Percentiles rank a stretch among this genome's conserved stretches.
phyloP scores from a whole-genome alignment of 2,797 vertebrate genomes.

The Rhinatrema bivittatum region DNA sequence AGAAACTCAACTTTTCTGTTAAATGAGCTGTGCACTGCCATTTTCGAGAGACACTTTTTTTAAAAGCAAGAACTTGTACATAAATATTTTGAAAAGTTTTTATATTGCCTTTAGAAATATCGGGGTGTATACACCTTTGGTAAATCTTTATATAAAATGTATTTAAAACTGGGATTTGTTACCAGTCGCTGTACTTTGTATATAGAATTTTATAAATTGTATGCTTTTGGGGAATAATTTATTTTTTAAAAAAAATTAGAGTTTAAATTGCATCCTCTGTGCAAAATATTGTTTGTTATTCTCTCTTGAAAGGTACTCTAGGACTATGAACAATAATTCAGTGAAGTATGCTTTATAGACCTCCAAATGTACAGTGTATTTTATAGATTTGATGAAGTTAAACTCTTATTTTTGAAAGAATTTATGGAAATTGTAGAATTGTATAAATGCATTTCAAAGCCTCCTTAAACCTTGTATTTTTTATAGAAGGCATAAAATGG shows the following conservation, averaged over 20 bases:
- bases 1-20: constrained; percentile 68
- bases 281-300: constrained; percentile 32
- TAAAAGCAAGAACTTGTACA: constrained; percentile 55
- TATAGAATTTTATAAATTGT: constrained; percentile 78
- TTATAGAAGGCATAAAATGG: constrained; percentile 80
- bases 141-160: constrained; percentile 69
- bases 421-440: constrained; percentile 85
- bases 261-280: constrained; percentile 48
- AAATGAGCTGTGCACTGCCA: constrained; percentile 84
- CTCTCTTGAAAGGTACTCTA: constrained; percentile 44
- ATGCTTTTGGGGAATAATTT: constrained; percentile 85
- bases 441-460: constrained; percentile 82
- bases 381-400: constrained; percentile 80
- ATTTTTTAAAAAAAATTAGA: constrained; percentile 69
- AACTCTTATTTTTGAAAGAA: constrained; percentile 77
- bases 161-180: constrained; percentile 86
- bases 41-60: constrained; percentile 54
- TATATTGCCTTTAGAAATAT: constrained; percentile 61
- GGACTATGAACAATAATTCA: constrained; percentile 54
- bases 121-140: constrained; percentile 62
- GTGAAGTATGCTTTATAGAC: constrained; percentile 55
- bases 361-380: constrained; percentile 80
- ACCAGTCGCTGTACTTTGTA: constrained; percentile 69
- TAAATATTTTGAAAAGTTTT: constrained; percentile 66
- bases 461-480: constrained; percentile 88